Base-by-base conservation (phyloP, 2,888 invertebrate genomes). In the Pemphredon lugubris region DNA sequence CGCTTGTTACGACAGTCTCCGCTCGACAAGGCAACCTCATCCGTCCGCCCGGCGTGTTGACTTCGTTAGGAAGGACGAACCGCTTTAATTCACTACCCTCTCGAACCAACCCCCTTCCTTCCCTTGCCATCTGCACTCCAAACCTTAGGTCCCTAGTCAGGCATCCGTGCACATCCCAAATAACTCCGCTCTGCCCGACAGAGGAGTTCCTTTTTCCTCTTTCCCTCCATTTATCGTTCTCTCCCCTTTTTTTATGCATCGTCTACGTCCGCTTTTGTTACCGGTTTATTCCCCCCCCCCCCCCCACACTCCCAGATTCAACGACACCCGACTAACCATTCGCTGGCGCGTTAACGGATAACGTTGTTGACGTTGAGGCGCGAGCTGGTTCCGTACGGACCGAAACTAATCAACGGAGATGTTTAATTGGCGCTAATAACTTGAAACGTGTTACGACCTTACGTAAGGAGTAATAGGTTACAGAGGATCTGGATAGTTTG, bases 1-100 rank as follows among this genome's bases (percentile, higher is more conserved):
- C 83, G 83, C 86, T 87, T 84, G 85, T 87, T 87, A 86, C 84
- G 83, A 81, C 82, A 81, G 84, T 84, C 84, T 84, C 74, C 83
- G 75, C 73, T 75, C 81, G 73, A 69, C 77, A 68, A 79, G 81
- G 73, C 79, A 69, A 77, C 73, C 81, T 79, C 72, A 71, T 75
- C 73, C 73, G 74, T 75, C 69, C 75, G 72, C 74, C 51, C 70
- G 73, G 73, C 76, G 79, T 82, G 80, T 83, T 86, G 85, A 86
- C 86, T 86, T 86, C 86, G 86, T 86, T 87, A 87, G 80, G 75
- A 73, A 78, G 79, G 75, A 83, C 80, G 77, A 81, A 79, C 76
- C 78, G 80, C 83, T 84, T 85, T 86, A 87, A 87, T 86, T 86
- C 83, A 81, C 74, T 77, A 79, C 71, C 75, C 73, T 76, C 75